Percentiles rank a stretch among this genome's conserved stretches.
phyloP scores from a whole-genome alignment of 2,888 invertebrate genomes.

The Ptychoptera contaminata region DNA sequence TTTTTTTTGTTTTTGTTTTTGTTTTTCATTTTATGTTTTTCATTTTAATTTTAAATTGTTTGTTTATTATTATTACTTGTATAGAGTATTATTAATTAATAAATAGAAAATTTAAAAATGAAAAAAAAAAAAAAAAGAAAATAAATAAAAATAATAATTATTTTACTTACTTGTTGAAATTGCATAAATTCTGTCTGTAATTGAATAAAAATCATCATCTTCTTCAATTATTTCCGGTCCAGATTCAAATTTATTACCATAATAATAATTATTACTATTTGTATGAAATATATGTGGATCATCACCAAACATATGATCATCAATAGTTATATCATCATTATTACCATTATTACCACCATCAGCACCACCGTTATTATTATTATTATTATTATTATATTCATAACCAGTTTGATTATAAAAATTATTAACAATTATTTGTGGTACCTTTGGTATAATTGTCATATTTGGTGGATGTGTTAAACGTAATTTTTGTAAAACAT shows the following conservation, averaged over 20 bases:
- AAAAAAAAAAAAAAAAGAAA: no score
- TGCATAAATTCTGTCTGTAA: slow-evolving; percentile 25
- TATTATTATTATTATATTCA: not conserved
- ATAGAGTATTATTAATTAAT: no score
- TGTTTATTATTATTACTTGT: no score
- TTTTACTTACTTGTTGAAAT: slow-evolving; percentile 24
- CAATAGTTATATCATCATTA: not conserved
- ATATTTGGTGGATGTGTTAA: slow-evolving; percentile 46
- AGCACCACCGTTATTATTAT: not conserved
- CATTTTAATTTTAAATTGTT: no score
- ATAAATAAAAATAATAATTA: no score
- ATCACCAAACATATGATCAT: slow-evolving; percentile 10
- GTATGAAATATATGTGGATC: slow-evolving; percentile 12
- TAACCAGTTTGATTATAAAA: slow-evolving; percentile 17
- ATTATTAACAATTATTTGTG: slow-evolving; percentile 36
- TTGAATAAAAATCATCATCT: slow-evolving; percentile 18
- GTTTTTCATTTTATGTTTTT: no score
- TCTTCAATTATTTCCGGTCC: slow-evolving; percentile 5
- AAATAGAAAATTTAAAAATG: not conserved
- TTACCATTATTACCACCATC: not conserved
- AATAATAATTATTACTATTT: slow-evolving; percentile 1
- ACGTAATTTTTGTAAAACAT: slow-evolving; percentile 45
- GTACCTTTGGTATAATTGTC: slow-evolving; percentile 41
- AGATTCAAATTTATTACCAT: not conserved
- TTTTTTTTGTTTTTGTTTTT: no score